These are phyloP conservation scores for Harpalus rubripes DNA, from an alignment of 2,888 invertebrate species.

Conservation along the genomic window DNA sequence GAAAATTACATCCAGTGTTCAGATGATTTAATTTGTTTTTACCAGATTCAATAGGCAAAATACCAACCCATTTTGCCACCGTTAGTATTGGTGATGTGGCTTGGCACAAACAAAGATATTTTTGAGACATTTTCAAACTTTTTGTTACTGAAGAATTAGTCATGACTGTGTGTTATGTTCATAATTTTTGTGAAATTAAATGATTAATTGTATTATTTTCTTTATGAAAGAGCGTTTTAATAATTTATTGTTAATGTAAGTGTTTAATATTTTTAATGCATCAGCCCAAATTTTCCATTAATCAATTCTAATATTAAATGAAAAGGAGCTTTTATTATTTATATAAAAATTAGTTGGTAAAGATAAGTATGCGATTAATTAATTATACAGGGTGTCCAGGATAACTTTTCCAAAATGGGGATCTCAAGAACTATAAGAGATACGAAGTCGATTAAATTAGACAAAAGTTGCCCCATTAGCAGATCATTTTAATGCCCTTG, in stretches of 20 bases:
- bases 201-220: no score
- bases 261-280: constrained; percentile 31
- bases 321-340: background rate
- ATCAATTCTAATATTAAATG: background rate
- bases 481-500: no score
- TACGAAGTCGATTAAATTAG: no score
- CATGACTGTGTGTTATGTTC: background rate
- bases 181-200: no score
- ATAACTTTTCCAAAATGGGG: no score
- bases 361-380: background rate
- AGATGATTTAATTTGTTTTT: constrained; percentile 35
- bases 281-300: background rate
- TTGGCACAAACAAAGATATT: constrained; percentile 51
- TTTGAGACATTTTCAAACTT: constrained; percentile 40
- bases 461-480: no score
- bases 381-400: no score
- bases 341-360: background rate
- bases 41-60: constrained; percentile 27
- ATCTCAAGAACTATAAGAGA: no score
- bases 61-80: constrained; percentile 39
- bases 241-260: constrained; percentile 16
- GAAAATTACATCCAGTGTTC: constrained; percentile 34
- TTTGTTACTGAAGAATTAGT: background rate
- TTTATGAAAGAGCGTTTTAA: background rate
- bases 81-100: constrained; percentile 13